phyloP scores from a whole-genome alignment of 2,797 vertebrate genomes.

The Rousettus madagascariensis region DNA sequence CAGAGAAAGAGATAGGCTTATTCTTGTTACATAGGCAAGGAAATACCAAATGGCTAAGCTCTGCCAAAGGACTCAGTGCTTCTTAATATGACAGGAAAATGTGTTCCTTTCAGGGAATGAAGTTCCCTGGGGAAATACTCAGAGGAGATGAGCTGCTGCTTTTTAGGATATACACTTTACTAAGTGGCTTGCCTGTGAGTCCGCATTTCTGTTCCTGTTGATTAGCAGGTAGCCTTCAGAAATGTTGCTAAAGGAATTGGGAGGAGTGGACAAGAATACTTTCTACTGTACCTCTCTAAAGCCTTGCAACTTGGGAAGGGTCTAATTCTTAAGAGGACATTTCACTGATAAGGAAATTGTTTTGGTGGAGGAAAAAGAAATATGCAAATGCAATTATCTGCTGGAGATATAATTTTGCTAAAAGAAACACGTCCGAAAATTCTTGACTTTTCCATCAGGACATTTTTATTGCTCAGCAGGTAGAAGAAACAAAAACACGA shows the following conservation, averaged over 20 bases:
- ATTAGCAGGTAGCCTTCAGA: not conserved
- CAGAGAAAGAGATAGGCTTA: not conserved
- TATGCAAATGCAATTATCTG: not conserved
- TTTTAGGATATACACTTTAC: not conserved
- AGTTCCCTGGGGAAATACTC: not conserved
- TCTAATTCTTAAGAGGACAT: not conserved
- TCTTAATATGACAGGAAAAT: not conserved
- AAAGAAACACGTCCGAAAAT: constrained; percentile 11
- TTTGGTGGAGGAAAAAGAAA: not conserved
- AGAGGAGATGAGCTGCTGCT: not conserved
- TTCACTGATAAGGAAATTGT: not conserved
- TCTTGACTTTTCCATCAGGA: not conserved
- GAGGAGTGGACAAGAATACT: not conserved
- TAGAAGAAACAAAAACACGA: not conserved
- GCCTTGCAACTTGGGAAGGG: not conserved
- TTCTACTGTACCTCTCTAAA: not conserved
- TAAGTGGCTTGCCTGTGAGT: not conserved
- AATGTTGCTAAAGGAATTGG: not conserved
- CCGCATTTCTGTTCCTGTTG: not conserved
- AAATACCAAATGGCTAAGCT: not conserved
- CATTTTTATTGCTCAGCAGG: not conserved
- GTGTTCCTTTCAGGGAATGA: not conserved
- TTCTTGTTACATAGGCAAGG: not conserved
- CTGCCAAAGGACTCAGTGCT: not conserved
- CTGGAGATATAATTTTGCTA: not conserved